Percentiles rank a stretch among this genome's conserved stretches.
Evolutionary conservation across 2,797 vertebrate species (phyloP).

Genomic region (Sciurus vulgaris): DNA sequence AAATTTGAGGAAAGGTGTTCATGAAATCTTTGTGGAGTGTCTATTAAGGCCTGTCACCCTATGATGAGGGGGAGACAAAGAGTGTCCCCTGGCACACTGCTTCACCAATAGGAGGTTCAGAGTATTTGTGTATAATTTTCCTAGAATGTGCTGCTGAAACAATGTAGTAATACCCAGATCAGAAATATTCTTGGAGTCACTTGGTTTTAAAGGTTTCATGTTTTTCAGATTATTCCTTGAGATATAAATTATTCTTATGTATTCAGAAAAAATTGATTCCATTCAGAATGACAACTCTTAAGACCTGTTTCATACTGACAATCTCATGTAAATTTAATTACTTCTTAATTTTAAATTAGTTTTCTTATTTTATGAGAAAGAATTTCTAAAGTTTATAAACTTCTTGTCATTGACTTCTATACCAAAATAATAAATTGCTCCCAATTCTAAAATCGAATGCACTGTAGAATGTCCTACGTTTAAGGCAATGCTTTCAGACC

Average conservation of each 20-base stretch:
- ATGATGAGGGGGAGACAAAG: background rate
- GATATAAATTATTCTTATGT: background rate
- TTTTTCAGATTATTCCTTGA: background rate
- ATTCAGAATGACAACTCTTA: background rate
- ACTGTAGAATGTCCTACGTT: background rate
- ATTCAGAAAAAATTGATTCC: background rate
- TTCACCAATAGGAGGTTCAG: background rate
- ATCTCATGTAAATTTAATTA: background rate
- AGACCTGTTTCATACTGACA: background rate
- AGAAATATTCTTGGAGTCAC: background rate
- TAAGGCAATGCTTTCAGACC: background rate
- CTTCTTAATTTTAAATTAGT: background rate
- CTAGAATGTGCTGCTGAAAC: background rate
- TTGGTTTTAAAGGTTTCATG: background rate
- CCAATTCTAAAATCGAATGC: background rate
- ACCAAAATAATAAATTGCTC: background rate
- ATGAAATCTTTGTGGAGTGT: background rate
- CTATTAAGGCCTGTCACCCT: background rate
- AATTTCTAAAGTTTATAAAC: background rate
- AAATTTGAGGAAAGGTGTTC: background rate
- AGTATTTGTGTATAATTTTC: background rate
- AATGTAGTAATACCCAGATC: background rate
- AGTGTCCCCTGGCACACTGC: rapidly evolving
- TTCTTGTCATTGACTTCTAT: background rate
- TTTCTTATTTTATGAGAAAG: background rate